phyloP scores from a whole-genome alignment of 1,140 invertebrate genomes.

The Pristionchus pacificus region DNA sequence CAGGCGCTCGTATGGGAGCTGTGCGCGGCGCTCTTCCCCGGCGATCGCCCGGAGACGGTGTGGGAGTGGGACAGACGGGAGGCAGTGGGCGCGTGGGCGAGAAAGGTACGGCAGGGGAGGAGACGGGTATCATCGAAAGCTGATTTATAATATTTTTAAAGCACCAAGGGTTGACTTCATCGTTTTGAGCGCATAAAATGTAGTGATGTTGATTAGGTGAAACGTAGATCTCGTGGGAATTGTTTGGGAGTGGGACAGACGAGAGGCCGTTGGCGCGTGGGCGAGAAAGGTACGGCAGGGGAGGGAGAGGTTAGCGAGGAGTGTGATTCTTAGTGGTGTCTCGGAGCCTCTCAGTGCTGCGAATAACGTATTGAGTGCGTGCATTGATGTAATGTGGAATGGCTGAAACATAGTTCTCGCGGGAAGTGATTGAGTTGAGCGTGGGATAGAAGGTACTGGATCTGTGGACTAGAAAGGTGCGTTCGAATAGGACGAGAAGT shows the following conservation, averaged over 20 bases:
- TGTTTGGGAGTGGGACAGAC: neutral
- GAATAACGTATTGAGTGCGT: no score
- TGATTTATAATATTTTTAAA: no score
- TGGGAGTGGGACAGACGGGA: neutral
- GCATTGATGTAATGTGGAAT: no score
- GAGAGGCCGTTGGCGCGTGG: neutral
- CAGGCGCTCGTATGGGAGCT: neutral
- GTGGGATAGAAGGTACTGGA: neutral
- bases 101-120: neutral
- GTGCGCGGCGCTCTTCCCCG: neutral
- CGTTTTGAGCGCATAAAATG: no score
- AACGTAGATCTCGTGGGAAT: neutral
- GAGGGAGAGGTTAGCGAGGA: neutral
- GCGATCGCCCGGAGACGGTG: neutral
- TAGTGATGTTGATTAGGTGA: no score
- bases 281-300: neutral
- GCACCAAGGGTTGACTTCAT: no score
- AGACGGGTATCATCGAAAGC: neutral
- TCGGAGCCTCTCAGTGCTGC: no score
- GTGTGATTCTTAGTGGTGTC: no score
- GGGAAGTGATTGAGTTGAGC: neutral
- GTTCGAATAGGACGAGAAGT: no score
- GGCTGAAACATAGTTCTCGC: no score
- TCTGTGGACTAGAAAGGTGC: neutral
- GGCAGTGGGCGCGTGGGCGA: neutral